phyloP scores from a whole-genome alignment of 1,140 invertebrate species.

The Lamellibrachia luymesi region DNA sequence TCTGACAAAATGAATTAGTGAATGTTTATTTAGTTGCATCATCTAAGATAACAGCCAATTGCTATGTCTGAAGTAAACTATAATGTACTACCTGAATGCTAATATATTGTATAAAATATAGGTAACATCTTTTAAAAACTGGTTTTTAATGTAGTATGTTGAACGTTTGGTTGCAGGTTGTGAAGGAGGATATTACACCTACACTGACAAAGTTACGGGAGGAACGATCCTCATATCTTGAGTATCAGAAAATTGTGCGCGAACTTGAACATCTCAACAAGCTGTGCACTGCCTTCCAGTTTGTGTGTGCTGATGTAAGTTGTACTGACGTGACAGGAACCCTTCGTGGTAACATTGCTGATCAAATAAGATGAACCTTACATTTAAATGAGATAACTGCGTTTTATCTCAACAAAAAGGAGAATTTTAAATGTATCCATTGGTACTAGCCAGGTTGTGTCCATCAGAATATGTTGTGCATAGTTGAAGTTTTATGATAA shows the following conservation, averaged over 20 bases:
- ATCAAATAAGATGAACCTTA: neutral
- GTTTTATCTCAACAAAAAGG: neutral
- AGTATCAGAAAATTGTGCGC: conserved; percentile 77
- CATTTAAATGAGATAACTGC: neutral
- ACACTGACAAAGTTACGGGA: conserved; percentile 83
- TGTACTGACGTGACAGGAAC: neutral
- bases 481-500: neutral
- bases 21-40: neutral
- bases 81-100: neutral
- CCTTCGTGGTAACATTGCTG: neutral
- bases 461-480: neutral
- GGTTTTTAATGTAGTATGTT: neutral
- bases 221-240: conserved; percentile 80
- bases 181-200: conserved; percentile 85
- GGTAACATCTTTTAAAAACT: neutral
- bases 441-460: neutral
- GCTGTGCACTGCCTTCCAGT: conserved; percentile 77
- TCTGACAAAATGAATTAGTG: neutral
- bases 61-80: neutral
- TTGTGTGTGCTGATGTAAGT: conserved; percentile 61
- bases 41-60: neutral
- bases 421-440: neutral
- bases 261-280: conserved; percentile 83
- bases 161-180: conserved; percentile 63
- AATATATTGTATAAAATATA: neutral